phyloP scores from a whole-genome alignment of 2,888 invertebrate species.

The Tetragnatha montana region DNA sequence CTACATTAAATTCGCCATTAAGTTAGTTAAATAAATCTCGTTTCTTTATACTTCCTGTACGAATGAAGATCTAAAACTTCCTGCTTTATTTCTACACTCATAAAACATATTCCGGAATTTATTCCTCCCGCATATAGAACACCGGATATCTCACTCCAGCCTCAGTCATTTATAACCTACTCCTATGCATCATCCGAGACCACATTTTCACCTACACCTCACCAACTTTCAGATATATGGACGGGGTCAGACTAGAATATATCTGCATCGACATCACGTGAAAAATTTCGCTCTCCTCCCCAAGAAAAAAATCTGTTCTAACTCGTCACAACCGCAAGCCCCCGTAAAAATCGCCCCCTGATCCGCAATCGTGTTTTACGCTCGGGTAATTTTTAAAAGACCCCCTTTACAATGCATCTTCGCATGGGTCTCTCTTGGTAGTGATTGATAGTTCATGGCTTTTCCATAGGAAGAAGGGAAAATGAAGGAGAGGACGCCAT shows the following conservation, averaged over 20 bases:
- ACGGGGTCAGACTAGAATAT: background rate
- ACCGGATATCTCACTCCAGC: background rate
- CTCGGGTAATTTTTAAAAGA: slow-evolving; percentile 40
- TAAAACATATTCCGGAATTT: no score
- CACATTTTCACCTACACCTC: background rate
- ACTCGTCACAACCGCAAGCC: slow-evolving; percentile 30
- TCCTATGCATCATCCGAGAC: background rate
- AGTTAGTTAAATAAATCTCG: no score
- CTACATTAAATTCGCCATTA: no score
- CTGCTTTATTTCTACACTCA: no score
- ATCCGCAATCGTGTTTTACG: slow-evolving; percentile 41
- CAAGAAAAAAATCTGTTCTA: background rate
- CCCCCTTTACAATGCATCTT: slow-evolving; percentile 37
- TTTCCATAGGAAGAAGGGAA: slow-evolving; percentile 11
- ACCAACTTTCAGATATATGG: background rate
- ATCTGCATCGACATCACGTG: background rate
- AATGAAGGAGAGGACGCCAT: background rate
- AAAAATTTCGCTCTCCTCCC: background rate
- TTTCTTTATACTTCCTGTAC: no score
- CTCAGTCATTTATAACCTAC: background rate
- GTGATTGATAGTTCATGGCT: slow-evolving; percentile 43
- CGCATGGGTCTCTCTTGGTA: slow-evolving; percentile 1
- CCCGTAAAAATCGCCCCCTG: background rate
- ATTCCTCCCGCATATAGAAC: no score
- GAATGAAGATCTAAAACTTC: no score